These are phyloP conservation scores for Hipposideros armiger DNA, from an alignment of 2,113 vertebrate genomes.

Conservation along the genomic window DNA sequence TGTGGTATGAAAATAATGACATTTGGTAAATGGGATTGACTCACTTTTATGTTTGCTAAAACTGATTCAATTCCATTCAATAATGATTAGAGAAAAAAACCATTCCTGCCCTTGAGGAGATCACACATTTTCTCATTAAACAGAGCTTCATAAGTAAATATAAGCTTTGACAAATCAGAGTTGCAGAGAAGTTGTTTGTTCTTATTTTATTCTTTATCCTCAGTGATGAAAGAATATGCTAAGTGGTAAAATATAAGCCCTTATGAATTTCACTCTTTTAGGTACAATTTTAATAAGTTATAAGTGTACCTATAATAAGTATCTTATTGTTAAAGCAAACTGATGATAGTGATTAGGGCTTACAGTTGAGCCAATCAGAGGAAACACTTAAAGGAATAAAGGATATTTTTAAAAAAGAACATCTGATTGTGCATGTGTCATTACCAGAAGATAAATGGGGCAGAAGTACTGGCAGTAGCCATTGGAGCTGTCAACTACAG, in stretches of 20 bases:
- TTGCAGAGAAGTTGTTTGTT: constrained; percentile 4
- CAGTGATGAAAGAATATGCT: background rate
- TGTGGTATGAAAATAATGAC: constrained; percentile 38
- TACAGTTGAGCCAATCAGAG: background rate
- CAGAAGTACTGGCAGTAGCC: background rate
- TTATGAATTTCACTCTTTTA: background rate
- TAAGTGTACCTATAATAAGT: background rate
- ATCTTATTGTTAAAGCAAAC: constrained; percentile 19
- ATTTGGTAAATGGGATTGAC: constrained; percentile 30
- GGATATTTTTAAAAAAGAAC: background rate
- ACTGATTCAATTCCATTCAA: constrained; percentile 32
- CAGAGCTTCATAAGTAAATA: constrained; percentile 1
- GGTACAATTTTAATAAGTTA: constrained; percentile 40
- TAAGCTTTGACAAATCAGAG: background rate
- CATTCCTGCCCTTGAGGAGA: background rate
- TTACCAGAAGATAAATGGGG: constrained; percentile 22
- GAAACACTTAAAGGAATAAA: background rate
- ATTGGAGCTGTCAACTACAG: background rate
- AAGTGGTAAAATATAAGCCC: background rate
- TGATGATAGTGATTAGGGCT: background rate
- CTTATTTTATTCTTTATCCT: constrained; percentile 34
- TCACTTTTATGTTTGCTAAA: constrained; percentile 55
- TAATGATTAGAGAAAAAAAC: background rate
- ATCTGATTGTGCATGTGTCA: background rate
- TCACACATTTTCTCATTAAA: constrained; percentile 49